Base-by-base conservation (phyloP, 2,113 vertebrate species). In the Osmerus eperlanus region DNA sequence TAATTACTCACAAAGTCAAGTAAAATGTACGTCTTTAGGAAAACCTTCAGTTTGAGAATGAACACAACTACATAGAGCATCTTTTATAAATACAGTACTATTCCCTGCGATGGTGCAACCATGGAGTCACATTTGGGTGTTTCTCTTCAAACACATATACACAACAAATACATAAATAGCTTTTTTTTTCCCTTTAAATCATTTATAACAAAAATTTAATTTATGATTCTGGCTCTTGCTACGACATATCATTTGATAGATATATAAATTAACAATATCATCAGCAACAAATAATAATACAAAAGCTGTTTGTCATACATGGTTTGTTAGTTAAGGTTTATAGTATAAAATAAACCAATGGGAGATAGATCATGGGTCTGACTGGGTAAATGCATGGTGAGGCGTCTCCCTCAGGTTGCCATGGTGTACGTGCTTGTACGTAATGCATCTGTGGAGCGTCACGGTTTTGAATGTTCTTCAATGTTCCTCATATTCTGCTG, bases 161-260 rank as follows among this genome's bases (percentile, higher is more conserved):
- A 90, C 83, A 80, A 89, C 85, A 91, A 86, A 89, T 80, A 91
- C 81, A 92, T 92, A 92, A 91, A 93, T 93, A 92, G 79, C 84
- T 87, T 87, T 36, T 81, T 80, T 87, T 87, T 86, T 90, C 86
- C 89, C 85, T 90, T 92, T 91, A 85, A 86, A 80, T 88, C 87
- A 82, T 84, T 81, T 77, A 79, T 79, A 87, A 86, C 74, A 72
- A 84, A 72, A 84, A 85, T 87, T 87, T 78, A 85, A 81, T 76
- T 82, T 78, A 78, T 83, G 84, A 81, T 85, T 87, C 84, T 87
- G 83, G 83, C 84, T 88, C 83, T 79, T 88, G 82, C 86, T 91
- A 89, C 87, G 13, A 88, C 83, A 70, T 80, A 52, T 86, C 75
- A 77, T 79, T 77, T 79, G 68, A 82, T 73, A 18, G 77, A 83